A percentile compares a stretch with the other conserved stretches of the same genome.
Conservation (phyloP, 2,888 invertebrate genomes). For the Ephialtes manifestator region DNA sequence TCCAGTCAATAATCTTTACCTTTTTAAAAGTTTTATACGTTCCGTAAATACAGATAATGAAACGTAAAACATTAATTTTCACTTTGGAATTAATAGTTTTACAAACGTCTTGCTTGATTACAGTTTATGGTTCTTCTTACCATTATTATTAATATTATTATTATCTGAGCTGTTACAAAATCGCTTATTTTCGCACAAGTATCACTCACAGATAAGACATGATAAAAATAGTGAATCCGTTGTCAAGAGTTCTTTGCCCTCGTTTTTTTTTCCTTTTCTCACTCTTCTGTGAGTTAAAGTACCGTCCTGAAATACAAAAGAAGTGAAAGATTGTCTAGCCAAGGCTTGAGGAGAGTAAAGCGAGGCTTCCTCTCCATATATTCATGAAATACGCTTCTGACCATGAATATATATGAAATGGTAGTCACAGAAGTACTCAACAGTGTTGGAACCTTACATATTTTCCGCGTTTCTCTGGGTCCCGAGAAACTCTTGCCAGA, state of each 20-base stretch:
- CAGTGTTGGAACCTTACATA: conserved; percentile 32
- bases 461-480: conserved; percentile 37
- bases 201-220: conserved; percentile 27
- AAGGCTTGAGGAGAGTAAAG: conserved; percentile 26
- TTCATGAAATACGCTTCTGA: conserved; percentile 65
- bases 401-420: conserved; percentile 64
- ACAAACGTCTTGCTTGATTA: too few species aligned
- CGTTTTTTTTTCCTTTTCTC: conserved; percentile 26
- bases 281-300: conserved; percentile 31
- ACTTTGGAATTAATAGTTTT: not conserved
- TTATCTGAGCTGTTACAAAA: conserved; percentile 32
- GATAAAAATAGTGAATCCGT: conserved; percentile 43
- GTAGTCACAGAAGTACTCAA: conserved; percentile 42
- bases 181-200: conserved; percentile 27
- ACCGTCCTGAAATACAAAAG: conserved; percentile 49
- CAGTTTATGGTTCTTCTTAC: too few species aligned
- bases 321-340: conserved; percentile 51
- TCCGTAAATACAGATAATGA: not conserved
- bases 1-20: conserved; percentile 58
- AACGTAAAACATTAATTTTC: not conserved
- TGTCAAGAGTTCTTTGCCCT: conserved; percentile 37
- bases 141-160: conserved; percentile 8
- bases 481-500: conserved; percentile 23
- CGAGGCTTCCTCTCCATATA: conserved; percentile 51
- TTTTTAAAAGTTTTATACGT: not conserved